Evolutionary conservation across 2,888 invertebrate species (phyloP).

Genomic region (Hedya salicella): DNA sequence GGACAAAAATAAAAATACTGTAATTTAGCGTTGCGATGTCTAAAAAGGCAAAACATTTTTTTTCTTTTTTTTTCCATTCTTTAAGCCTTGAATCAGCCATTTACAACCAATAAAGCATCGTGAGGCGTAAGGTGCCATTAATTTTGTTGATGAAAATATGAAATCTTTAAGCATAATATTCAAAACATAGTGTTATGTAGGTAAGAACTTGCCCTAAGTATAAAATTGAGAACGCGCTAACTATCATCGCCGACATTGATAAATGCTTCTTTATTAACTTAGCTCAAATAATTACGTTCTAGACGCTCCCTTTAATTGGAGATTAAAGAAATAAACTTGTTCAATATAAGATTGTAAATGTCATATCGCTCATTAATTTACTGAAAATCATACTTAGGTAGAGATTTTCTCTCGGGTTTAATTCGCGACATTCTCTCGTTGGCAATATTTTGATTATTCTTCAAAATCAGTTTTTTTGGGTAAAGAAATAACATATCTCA

Average conservation of each 20-base stretch:
- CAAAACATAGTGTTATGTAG: not conserved
- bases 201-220: not conserved
- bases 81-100: too few species aligned
- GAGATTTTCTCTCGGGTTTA: not conserved
- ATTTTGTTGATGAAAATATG: not conserved
- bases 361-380: not conserved
- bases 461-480: too few species aligned
- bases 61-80: too few species aligned
- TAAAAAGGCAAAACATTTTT: too few species aligned
- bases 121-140: not conserved
- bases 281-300: constrained; percentile 5
- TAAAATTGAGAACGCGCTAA: not conserved
- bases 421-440: too few species aligned
- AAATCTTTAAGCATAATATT: not conserved
- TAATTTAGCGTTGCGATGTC: too few species aligned
- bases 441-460: too few species aligned
- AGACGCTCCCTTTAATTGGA: not conserved
- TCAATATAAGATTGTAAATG: not conserved
- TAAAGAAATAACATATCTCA: too few species aligned
- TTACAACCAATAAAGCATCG: too few species aligned
- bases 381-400: not conserved
- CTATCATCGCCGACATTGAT: not conserved
- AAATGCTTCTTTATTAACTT: constrained; percentile 11
- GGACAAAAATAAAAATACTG: too few species aligned
- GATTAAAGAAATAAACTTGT: not conserved